Base-by-base conservation (phyloP, 2,797 vertebrate species). In the Ceyx erithaca region DNA sequence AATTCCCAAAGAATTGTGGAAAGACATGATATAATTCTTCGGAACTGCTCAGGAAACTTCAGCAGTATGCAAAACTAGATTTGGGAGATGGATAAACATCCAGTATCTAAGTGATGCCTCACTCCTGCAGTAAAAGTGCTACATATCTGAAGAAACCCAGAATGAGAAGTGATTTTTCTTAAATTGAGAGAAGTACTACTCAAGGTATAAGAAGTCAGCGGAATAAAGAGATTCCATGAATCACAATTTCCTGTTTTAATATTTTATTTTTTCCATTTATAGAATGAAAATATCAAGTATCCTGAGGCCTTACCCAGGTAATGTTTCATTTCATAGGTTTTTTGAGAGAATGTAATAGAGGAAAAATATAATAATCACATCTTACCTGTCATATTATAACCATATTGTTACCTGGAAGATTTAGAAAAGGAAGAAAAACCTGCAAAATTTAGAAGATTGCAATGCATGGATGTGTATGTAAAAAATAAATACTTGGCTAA, bases 221-320 rank as follows among this genome's bases (percentile, higher is more conserved):
- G 76, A 91, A 93, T 81, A 93, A 82, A 90, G 76, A 80, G 64
- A 83, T 88, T 92, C 57, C 51, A 92, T 88, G 78, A 83, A 88
- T 96, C 84, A 89, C 31, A 77, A 81, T 96, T 91, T 75, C 68
- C 63, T 89, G 85, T 79, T 91, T 96, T 78, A n/a, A 18, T 86
- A 6, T 94, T 85, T 96, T 71, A 5, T 6, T 89, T 89, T 85
- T 76, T 90, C 80, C 75, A 77, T 81, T 91, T 95, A 82, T 33
- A 86, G 73, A 84, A 81, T 62, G 58, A 68, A 95, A 95, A 95
- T 94, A 92, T 85, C 92, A 92, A 76, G 77, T 89, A 85, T 92
- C 91, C 61, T 93, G 91, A 95, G 71, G 72, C n/a, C 45, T 86
- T 95, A 89, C 22, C 54, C 45, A 51, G 85, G 93, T 89, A 84